Percentiles rank a stretch among this genome's conserved stretches.
These are phyloP conservation scores for Tichodroma muraria DNA, from an alignment of 2,113 vertebrate species.

Conservation along the genomic window DNA sequence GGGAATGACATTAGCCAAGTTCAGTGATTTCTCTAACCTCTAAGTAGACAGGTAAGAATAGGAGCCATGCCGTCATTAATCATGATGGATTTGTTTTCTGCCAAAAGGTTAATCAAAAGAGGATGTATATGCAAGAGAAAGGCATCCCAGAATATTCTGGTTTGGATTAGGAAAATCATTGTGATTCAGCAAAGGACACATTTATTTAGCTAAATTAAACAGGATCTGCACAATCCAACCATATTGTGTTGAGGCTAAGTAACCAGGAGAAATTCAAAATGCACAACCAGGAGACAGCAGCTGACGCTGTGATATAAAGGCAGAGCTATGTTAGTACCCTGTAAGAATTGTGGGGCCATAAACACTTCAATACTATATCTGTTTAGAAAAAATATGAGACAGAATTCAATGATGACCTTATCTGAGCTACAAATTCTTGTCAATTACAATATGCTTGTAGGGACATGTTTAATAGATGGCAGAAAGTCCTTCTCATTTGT, in stretches of 20 bases:
- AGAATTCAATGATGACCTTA: conserved; percentile 41
- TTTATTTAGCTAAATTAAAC: conserved; percentile 23
- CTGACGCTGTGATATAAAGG: neutral
- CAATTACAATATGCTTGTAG: conserved; percentile 34
- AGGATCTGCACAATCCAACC: neutral
- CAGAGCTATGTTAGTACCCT: conserved; percentile 3
- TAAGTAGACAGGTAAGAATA: neutral
- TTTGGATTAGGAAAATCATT: neutral
- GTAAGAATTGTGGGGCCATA: conserved; percentile 9
- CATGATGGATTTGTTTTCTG: neutral
- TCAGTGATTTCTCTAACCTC: conserved; percentile 32
- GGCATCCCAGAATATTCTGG: neutral
- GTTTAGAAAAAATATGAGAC: conserved; percentile 30
- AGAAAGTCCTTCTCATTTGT: conserved; percentile 47
- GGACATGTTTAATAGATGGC: conserved; percentile 25
- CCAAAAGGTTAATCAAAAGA: neutral
- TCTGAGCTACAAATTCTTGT: conserved; percentile 44
- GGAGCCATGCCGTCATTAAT: conserved; percentile 13
- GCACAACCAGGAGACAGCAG: neutral
- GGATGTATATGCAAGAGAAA: neutral
- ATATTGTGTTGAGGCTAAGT: neutral
- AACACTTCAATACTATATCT: neutral
- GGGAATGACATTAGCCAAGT: conserved; percentile 28
- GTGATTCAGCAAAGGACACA: neutral
- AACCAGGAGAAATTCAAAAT: neutral